Evolutionary conservation across 2,797 vertebrate genomes (phyloP).

Genomic region (Pseudochirops corinnae): DNA sequence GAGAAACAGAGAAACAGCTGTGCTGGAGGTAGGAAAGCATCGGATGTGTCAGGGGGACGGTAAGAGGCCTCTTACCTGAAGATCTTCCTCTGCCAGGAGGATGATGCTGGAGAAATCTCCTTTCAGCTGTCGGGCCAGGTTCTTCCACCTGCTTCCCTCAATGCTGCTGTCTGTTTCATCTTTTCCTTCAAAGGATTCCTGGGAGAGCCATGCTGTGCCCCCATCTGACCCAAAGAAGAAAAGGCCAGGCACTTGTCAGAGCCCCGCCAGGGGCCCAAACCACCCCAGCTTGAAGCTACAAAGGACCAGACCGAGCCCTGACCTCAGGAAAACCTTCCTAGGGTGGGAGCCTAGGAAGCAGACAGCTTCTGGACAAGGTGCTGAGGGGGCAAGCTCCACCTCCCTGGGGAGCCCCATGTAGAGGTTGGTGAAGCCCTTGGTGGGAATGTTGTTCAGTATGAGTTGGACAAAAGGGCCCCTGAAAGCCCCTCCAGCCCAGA

Average conservation of each 20-base stretch:
- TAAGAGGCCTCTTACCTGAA: conserved; percentile 88
- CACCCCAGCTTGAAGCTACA: not conserved
- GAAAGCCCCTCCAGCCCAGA: not conserved
- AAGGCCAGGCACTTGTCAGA: conserved; percentile 14
- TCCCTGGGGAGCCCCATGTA: no score
- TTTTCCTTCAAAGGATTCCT: conserved; percentile 80
- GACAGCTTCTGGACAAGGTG: no score
- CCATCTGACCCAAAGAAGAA: conserved; percentile 85
- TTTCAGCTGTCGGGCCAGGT: conserved; percentile 89
- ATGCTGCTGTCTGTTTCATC: conserved; percentile 83
- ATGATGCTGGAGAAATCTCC: conserved; percentile 92
- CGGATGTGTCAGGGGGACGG: not conserved
- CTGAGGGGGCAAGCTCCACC: no score
- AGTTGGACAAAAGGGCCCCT: not conserved
- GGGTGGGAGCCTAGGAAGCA: not conserved
- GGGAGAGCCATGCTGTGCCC: conserved; percentile 89
- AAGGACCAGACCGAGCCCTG: not conserved
- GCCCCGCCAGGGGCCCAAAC: no score
- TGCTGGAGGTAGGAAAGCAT: not conserved
- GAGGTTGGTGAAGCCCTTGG: not conserved
- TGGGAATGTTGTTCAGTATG: not conserved
- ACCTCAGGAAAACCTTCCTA: not conserved
- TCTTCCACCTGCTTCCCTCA: conserved; percentile 85
- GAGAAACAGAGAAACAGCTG: not conserved
- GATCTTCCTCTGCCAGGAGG: conserved; percentile 93